phyloP scores from a whole-genome alignment of 2,888 invertebrate species.

The Melanostoma mellinum region DNA sequence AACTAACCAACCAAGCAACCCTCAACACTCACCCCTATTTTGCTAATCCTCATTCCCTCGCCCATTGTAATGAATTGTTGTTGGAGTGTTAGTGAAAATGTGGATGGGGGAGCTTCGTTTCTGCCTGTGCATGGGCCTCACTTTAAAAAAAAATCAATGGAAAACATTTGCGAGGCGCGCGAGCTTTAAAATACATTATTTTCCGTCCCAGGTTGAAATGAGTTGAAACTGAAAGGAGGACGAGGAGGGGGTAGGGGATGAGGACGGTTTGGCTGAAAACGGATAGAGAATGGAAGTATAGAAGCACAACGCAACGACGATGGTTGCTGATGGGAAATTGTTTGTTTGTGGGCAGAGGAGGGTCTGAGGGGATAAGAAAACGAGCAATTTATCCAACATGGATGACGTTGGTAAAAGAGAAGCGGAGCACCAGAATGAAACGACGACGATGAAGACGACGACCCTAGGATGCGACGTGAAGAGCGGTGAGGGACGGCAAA shows the following conservation, averaged over 20 bases:
- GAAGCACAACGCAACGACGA: conserved; percentile 46
- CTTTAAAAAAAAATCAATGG: conserved; percentile 75
- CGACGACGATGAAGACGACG: conserved; percentile 25
- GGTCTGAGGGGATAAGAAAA: conserved; percentile 48
- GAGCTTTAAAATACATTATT: conserved; percentile 74
- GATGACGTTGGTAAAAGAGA: conserved; percentile 65
- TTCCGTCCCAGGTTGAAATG: conserved; percentile 66
- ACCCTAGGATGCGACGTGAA: not conserved
- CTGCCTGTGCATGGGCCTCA: conserved; percentile 45
- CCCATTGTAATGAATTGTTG: conserved; percentile 40
- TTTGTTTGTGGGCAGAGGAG: conserved; percentile 46
- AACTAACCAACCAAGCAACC: conserved; percentile 72
- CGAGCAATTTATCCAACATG: conserved; percentile 73
- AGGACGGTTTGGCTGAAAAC: conserved; percentile 17
- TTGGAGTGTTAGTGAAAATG: not conserved
- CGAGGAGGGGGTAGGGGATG: not conserved
- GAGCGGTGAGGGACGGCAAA: conserved; percentile 33
- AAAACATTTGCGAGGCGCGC: conserved; percentile 73
- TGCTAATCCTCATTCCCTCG: conserved; percentile 59
- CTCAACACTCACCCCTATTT: conserved; percentile 26
- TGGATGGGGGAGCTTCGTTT: not conserved
- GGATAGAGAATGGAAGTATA: conserved; percentile 30
- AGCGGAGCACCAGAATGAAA: conserved; percentile 38
- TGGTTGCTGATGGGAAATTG: conserved; percentile 68
- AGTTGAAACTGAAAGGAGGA: conserved; percentile 57